phyloP scores from a whole-genome alignment of 1,140 invertebrate species.

The Plectrocnemia conspersa region DNA sequence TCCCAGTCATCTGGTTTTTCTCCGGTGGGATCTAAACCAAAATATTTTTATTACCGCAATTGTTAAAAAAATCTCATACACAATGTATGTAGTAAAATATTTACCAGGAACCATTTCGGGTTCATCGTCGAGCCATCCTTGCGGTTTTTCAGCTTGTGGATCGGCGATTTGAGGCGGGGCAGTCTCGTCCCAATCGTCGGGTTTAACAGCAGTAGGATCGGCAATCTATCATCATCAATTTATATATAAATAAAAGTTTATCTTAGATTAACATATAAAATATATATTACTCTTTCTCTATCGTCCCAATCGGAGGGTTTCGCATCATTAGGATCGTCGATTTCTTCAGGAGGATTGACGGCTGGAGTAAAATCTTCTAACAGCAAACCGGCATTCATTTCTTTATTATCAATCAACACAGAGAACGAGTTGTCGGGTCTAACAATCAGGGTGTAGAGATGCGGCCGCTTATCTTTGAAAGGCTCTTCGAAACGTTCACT shows the following conservation, averaged over 20 bases:
- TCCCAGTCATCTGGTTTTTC: slow-evolving; percentile 94
- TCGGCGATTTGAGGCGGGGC: slow-evolving; percentile 88
- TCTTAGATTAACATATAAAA: slow-evolving; percentile 5
- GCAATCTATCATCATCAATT: slow-evolving; percentile 57
- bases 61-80: no score
- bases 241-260: background rate
- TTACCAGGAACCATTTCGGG: slow-evolving; percentile 71
- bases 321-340: slow-evolving; percentile 88
- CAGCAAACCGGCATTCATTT: slow-evolving; percentile 80
- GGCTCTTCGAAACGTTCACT: slow-evolving; percentile 76
- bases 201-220: slow-evolving; percentile 81
- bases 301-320: slow-evolving; percentile 97
- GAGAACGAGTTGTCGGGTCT: slow-evolving; percentile 83
- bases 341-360: slow-evolving; percentile 92
- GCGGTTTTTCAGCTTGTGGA: slow-evolving; percentile 80
- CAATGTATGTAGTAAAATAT: no score
- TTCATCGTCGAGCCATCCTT: slow-evolving; percentile 93
- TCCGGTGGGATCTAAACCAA: slow-evolving; percentile 67
- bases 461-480: slow-evolving; percentile 93
- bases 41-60: no score
- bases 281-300: slow-evolving; percentile 67
- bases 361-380: slow-evolving; percentile 87
- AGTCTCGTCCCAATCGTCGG: slow-evolving; percentile 94
- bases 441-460: slow-evolving; percentile 88
- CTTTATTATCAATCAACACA: slow-evolving; percentile 66